Base-by-base conservation (phyloP, 37 sponge, comb jelly and placozoan species). In the Amphimedon queenslandica region DNA sequence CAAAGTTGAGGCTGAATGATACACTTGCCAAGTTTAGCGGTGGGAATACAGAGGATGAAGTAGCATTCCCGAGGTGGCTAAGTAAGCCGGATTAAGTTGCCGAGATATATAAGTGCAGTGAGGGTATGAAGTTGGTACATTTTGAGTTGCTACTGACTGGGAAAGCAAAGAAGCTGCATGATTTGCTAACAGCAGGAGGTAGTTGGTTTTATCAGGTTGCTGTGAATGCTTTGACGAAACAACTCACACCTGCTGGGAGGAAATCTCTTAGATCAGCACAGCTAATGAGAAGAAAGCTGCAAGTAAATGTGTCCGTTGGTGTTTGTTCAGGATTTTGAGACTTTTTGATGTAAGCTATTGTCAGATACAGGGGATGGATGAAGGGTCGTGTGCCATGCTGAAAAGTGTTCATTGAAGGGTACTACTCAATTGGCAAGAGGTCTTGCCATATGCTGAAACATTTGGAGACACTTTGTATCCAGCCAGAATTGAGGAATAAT, bases 301-400 rank as follows among this genome's bases (percentile, higher is more conserved):
- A 25, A 24, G 55, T n/a, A n/a, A n/a, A n/a, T n/a, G n/a, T n/a
- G n/a, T n/a, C n/a, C n/a, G n/a, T n/a, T n/a, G n/a, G n/a, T n/a
- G n/a, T n/a, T n/a, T n/a, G n/a, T n/a, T n/a, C n/a, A n/a, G n/a
- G n/a, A n/a, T n/a, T n/a, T n/a, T n/a, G n/a, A n/a, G n/a, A n/a
- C n/a, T 76, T 18, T 76, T 76, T 76, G 77, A 76, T 5, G 30
- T 25, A 4, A 75, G 75, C 31, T 75, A 75, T 64, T 65, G 77
- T 3, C 51, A 41, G 20, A 24, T 65, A 42, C 8, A 31, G 20
- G 77, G 37, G 1, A 31, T 76, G 43, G 77, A 76, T 40, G 66
- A 1, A 53, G 27, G 20, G 4, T 55, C 27, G 18, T 34, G 39
- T n/a, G 73, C 24, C 16, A 11, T 53, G 2, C 27, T 76, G 11